These are phyloP conservation scores for Cephalopholis sonnerati DNA, from an alignment of 2,113 vertebrate genomes.

Conservation along the genomic window DNA sequence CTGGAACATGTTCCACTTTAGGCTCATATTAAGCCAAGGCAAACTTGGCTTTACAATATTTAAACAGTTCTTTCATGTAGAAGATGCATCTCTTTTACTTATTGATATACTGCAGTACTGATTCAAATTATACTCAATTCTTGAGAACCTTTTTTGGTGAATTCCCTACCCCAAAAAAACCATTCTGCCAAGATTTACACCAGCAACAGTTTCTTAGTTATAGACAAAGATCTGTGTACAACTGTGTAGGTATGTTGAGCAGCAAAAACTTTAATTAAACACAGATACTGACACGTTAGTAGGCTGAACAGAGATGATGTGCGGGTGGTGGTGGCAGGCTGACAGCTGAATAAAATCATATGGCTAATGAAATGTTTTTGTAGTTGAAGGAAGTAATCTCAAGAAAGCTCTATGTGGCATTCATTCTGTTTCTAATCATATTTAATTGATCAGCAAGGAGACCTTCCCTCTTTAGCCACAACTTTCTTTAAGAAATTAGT, in stretches of 20 bases:
- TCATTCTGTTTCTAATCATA: too few relatives aligned
- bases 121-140: not conserved
- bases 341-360: too few relatives aligned
- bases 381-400: too few relatives aligned
- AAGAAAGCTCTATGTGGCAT: too few relatives aligned
- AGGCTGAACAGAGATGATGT: too few relatives aligned
- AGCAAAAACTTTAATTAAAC: not conserved
- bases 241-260: not conserved
- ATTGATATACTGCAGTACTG: not conserved
- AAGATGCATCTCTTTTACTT: not conserved
- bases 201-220: not conserved
- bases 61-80: not conserved
- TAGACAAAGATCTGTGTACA: not conserved
- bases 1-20: not conserved
- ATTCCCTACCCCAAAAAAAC: not conserved
- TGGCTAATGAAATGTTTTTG: too few relatives aligned
- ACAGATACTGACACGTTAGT: too few relatives aligned
- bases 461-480: too few relatives aligned
- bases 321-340: too few relatives aligned
- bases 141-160: not conserved
- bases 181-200: not conserved
- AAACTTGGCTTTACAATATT: conserved; percentile 18
- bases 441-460: too few relatives aligned
- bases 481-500: too few relatives aligned
- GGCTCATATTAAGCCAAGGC: not conserved